phyloP scores from a whole-genome alignment of 1,140 invertebrate species.

The Philopotamus ludificatus region DNA sequence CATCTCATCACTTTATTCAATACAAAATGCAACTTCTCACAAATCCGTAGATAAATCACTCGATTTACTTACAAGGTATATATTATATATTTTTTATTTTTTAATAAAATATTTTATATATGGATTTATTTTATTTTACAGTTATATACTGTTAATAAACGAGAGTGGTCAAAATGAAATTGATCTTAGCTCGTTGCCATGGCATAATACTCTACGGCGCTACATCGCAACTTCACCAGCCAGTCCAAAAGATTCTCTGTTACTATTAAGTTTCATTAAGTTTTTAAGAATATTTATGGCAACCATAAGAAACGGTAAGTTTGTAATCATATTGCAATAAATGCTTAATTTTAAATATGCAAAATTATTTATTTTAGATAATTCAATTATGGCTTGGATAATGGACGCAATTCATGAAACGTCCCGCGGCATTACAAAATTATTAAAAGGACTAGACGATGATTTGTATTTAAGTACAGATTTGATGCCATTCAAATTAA shows the following conservation, averaged over 20 bases:
- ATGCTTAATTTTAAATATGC: neutral
- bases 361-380: neutral
- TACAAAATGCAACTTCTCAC: conserved; percentile 65
- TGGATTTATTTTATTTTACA: conserved; percentile 19
- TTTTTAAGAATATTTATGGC: conserved; percentile 53
- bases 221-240: conserved; percentile 62
- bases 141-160: conserved; percentile 24
- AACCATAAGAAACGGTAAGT: conserved; percentile 6
- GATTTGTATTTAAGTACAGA: conserved; percentile 20
- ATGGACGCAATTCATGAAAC: conserved; percentile 30
- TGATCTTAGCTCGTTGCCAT: conserved; percentile 56
- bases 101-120: neutral
- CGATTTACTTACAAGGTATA: conserved; percentile 57
- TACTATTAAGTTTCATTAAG: conserved; percentile 58
- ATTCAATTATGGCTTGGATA: conserved; percentile 20
- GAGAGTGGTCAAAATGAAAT: conserved; percentile 37
- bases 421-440: conserved; percentile 24
- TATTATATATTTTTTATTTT: too few relatives aligned
- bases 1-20: conserved; percentile 54
- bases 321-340: too few relatives aligned
- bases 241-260: conserved; percentile 57
- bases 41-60: conserved; percentile 55
- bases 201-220: conserved; percentile 58
- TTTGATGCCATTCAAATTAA: conserved; percentile 4
- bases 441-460: conserved; percentile 23